Evolutionary conservation across 2,113 vertebrate genomes (phyloP).

Genomic region (Aptenodytes patagonicus): DNA sequence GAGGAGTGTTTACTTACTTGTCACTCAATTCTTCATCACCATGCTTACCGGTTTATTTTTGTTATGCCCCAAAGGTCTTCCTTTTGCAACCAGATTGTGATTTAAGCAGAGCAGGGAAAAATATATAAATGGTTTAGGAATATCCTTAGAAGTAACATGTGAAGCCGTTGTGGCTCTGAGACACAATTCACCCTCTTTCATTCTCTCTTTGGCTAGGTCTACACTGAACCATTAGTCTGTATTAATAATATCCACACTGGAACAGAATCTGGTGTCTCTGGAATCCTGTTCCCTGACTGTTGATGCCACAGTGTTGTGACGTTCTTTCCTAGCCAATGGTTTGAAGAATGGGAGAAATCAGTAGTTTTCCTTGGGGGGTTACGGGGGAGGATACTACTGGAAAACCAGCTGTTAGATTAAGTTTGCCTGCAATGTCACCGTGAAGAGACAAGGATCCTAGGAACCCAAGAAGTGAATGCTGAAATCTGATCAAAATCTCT

Average conservation of each 20-base stretch:
- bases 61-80: not conserved
- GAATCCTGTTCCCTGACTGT: not conserved
- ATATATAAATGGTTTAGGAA: not conserved
- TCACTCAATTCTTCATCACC: not conserved
- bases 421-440: not conserved
- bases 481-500: not conserved
- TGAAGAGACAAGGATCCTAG: not conserved
- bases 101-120: not conserved
- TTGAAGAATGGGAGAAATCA: not conserved
- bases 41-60: not conserved
- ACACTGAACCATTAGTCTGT: not conserved
- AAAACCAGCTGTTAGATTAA: not conserved
- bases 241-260: not conserved
- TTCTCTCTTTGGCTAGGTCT: not conserved
- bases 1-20: not conserved
- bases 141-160: not conserved
- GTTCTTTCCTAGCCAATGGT: not conserved
- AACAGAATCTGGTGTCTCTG: not conserved
- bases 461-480: not conserved
- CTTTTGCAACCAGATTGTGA: not conserved
- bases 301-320: not conserved
- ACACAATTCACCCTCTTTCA: not conserved
- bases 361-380: not conserved
- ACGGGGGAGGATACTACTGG: rapidly evolving
- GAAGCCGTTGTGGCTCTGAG: not conserved